A percentile compares a stretch with the other conserved stretches of the same genome.
Conservation (phyloP, 2,888 invertebrate genomes). For the Atrina japonica region DNA sequence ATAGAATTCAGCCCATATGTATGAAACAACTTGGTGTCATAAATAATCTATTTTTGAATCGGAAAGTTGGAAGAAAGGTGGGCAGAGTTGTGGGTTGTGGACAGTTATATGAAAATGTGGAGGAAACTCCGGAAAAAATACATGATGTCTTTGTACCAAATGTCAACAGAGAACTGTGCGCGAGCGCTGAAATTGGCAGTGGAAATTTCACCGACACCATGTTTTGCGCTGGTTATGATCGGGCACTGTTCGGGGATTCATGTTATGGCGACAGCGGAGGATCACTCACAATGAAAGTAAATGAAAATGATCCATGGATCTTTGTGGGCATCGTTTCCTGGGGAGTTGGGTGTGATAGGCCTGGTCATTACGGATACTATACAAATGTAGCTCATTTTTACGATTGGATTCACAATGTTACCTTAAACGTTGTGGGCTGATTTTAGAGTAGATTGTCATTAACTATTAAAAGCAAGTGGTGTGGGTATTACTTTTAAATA, state of each 20-base stretch:
- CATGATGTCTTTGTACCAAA: constrained; percentile 51
- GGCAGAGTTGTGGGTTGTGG: constrained; percentile 43
- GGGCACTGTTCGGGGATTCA: constrained; percentile 60
- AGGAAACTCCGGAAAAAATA: constrained; percentile 28
- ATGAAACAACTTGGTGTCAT: constrained; percentile 23
- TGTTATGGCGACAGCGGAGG: constrained; percentile 67
- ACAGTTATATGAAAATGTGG: constrained; percentile 26
- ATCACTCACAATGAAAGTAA: constrained; percentile 49
- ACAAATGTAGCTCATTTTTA: constrained; percentile 60
- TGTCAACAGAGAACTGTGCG: constrained; percentile 54
- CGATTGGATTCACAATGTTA: constrained; percentile 53
- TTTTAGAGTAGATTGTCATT: too few species aligned
- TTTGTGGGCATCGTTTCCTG: constrained; percentile 63
- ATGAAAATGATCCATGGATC: constrained; percentile 51
- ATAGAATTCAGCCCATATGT: constrained; percentile 35
- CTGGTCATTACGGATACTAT: constrained; percentile 63
- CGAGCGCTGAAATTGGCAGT: constrained; percentile 43
- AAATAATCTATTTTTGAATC: constrained; percentile 31
- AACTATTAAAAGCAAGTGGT: too few species aligned
- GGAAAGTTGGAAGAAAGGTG: constrained; percentile 33
- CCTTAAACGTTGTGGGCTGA: too few species aligned
- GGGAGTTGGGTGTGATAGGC: constrained; percentile 63
- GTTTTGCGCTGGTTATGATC: constrained; percentile 65
- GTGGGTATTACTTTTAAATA: too few species aligned
- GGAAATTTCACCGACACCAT: constrained; percentile 60